phyloP scores from a whole-genome alignment of 2,888 invertebrate species.

The Mythimna lalbum region DNA sequence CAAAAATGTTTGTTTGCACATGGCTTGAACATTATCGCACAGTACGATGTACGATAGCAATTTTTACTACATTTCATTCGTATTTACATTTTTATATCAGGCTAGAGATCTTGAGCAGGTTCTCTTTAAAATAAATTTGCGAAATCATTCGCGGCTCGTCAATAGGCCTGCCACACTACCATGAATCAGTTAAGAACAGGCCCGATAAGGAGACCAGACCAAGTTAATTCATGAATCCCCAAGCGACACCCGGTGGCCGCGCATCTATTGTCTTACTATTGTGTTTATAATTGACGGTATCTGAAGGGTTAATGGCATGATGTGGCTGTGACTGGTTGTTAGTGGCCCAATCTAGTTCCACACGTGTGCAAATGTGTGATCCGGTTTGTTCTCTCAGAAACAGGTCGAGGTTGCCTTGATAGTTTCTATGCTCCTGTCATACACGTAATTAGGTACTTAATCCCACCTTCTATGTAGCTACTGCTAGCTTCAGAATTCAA shows the following conservation, averaged over 20 bases:
- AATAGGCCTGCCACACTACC: slow-evolving; percentile 22
- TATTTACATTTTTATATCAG: slow-evolving; percentile 9
- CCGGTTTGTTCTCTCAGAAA: slow-evolving; percentile 74
- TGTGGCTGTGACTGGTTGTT: slow-evolving; percentile 55
- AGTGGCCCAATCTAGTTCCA: slow-evolving; percentile 69
- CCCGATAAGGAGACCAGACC: slow-evolving; percentile 51
- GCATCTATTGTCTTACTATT: too few relatives aligned
- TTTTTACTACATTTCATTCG: not conserved
- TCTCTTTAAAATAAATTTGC: not conserved
- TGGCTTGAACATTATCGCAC: not conserved
- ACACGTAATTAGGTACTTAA: not conserved
- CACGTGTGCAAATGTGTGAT: slow-evolving; percentile 68
- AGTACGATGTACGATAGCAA: not conserved
- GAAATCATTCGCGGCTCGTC: not conserved
- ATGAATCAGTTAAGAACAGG: slow-evolving; percentile 56
- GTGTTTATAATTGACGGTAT: too few relatives aligned
- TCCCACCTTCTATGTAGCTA: not conserved
- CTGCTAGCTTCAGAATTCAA: not conserved
- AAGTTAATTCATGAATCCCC: too few relatives aligned
- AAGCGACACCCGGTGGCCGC: too few relatives aligned
- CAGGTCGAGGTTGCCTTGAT: slow-evolving; percentile 72
- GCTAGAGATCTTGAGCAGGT: not conserved
- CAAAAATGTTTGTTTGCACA: not conserved
- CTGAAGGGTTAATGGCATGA: slow-evolving; percentile 55
- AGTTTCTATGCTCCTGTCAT: slow-evolving; percentile 34